A percentile compares a stretch with the other conserved stretches of the same genome.
Conservation (phyloP, 2,888 invertebrate species). For the Dilophus febrilis region DNA sequence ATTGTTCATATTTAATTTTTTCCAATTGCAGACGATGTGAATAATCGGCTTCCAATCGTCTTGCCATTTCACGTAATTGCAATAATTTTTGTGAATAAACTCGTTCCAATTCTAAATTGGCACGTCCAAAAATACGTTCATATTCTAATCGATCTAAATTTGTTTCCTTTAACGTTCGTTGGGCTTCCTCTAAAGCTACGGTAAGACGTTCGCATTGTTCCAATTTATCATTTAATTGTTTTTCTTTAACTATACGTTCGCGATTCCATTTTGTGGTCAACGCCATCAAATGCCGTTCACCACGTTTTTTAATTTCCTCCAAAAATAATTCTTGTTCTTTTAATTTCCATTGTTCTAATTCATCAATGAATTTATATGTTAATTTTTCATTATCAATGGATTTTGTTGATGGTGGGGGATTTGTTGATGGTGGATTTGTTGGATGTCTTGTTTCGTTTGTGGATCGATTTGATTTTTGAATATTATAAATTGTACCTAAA, state of each 20-base stretch:
- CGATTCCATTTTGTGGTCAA: conserved; percentile 40
- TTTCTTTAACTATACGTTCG: conserved; percentile 36
- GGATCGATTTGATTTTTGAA: conserved; percentile 7
- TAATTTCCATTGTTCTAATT: conserved; percentile 58
- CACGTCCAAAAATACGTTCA: no score
- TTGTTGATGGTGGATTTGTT: not conserved
- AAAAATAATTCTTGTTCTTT: conserved; percentile 45
- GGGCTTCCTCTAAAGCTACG: conserved; percentile 32
- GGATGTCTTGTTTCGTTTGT: not conserved
- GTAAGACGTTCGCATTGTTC: conserved; percentile 43
- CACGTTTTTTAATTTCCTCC: conserved; percentile 40
- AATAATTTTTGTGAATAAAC: no score
- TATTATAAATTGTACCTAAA: conserved; percentile 12
- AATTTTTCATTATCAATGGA: conserved; percentile 17
- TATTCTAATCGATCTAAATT: no score
- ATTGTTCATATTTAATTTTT: no score
- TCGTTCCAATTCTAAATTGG: no score
- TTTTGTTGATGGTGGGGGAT: not conserved
- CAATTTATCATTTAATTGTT: conserved; percentile 37
- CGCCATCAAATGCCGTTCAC: conserved; percentile 35
- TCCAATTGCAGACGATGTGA: no score
- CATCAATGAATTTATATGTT: conserved; percentile 41
- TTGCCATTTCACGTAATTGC: no score
- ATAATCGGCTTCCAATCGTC: no score
- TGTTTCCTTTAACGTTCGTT: conserved; percentile 7